phyloP scores from a whole-genome alignment of 2,797 vertebrate species.

The Strix occidentalis region DNA sequence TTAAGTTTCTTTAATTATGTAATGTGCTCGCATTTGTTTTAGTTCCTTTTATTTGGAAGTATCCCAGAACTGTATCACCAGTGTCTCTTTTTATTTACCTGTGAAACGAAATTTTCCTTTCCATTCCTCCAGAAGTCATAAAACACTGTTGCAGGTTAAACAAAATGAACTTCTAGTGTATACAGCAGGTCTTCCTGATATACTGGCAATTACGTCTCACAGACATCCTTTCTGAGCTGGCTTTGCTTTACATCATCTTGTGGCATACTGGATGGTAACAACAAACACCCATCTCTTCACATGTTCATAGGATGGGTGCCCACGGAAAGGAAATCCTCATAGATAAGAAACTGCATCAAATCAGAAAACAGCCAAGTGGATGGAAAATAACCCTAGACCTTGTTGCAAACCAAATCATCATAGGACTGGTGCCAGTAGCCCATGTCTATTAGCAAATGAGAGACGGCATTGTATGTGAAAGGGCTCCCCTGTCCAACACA shows the following conservation, averaged over 20 bases:
- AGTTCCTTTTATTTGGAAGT: background rate
- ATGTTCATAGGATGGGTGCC: background rate
- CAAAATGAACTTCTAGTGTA: background rate
- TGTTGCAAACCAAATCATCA: background rate
- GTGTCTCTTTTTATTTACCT: background rate
- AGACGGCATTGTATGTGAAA: background rate
- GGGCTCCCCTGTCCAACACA: background rate
- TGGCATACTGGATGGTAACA: background rate
- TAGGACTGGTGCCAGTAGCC: background rate
- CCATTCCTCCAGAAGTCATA: background rate
- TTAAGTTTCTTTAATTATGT: background rate
- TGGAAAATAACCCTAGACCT: background rate
- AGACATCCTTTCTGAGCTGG: background rate
- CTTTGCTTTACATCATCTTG: background rate
- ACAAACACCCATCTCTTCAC: background rate
- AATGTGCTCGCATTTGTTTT: background rate
- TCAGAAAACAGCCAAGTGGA: background rate
- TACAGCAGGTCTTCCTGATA: background rate
- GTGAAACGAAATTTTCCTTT: background rate
- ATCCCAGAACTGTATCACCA: background rate
- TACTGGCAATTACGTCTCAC: background rate
- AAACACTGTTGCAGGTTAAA: background rate
- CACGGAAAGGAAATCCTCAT: background rate
- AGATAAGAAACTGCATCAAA: background rate
- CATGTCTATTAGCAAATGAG: background rate